phyloP scores from a whole-genome alignment of 2,888 invertebrate species.

The Camponotus fellah region DNA sequence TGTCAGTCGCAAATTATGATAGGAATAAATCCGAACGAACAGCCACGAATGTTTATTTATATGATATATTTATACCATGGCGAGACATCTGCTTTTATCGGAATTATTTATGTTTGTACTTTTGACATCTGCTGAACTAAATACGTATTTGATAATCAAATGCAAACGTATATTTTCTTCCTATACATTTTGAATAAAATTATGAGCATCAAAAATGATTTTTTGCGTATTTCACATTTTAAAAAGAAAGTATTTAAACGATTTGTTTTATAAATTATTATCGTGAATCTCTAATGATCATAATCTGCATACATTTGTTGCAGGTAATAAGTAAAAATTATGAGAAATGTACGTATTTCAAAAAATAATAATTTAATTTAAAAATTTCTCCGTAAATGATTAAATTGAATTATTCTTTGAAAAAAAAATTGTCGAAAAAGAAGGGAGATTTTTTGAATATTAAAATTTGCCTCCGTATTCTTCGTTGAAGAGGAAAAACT shows the following conservation, averaged over 20 bases:
- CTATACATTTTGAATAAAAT: constrained; percentile 7
- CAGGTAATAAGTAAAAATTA: neutral
- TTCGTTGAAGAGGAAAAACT: neutral
- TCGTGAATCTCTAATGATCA: neutral
- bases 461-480: constrained; percentile 21
- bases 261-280: neutral
- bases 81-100: constrained; percentile 39
- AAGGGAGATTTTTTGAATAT: neutral
- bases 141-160: constrained; percentile 33
- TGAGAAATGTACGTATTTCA: constrained; percentile 5
- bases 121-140: constrained; percentile 12
- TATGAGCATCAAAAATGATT: neutral
- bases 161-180: neutral
- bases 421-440: neutral
- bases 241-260: neutral
- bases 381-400: neutral
- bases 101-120: constrained; percentile 1
- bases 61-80: constrained; percentile 16
- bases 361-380: constrained; percentile 28
- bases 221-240: neutral
- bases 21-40: constrained; percentile 51
- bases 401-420: constrained; percentile 9
- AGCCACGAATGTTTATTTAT: constrained; percentile 52
- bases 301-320: neutral
- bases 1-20: constrained; percentile 62